Evolutionary conservation across 2,113 vertebrate species (phyloP), one percentile per base, ranked within the genome.

Genomic region (Alosa alosa): DNA sequence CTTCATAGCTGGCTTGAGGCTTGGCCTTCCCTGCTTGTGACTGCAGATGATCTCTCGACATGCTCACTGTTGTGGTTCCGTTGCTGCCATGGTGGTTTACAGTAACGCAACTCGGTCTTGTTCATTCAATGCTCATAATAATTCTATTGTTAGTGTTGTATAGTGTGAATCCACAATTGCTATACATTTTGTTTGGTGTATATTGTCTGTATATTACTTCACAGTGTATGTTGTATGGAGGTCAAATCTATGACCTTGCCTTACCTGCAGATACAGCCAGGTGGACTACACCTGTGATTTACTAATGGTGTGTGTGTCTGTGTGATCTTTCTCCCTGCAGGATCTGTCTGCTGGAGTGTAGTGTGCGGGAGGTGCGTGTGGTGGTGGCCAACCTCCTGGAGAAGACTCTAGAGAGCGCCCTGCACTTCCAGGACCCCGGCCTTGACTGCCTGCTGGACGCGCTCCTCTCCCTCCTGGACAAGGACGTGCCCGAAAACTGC

Each of bases 401-500:
- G 92, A 99, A 98, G 94, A 97, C 98, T 17, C 94, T 99, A 13
- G 98, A 99, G 95, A 97, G 96, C 89, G 97, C 98, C 82, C 97
- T 99, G 90, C 95, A 96, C 88, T 98, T 99, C 90, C 95, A 96
- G 91, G 97, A 98, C 88, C 96, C 97, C 50, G 96, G 96, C 60
- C 90, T 99, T 88, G 97, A 99, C 92, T 90, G 94, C 45, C 92
- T 99, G 89, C 85, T 96, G 49, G 97, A 99, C 83, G 96, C 96
- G 64, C 95, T 99, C 47, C 97, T 99, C 55, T 96, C 96, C 86
- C 92, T 99, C 0, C 91, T 99, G 94, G 98, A 99, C 93, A 99
- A 99, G 94, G 98, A 99, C 81, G 97, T 99, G 11, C 97, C 97
- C 6, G 98, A 99, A 93, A 99, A 99, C 92, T 99, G 98, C 94